Conservation (phyloP, 2,888 invertebrate genomes). For the Perdita meconis region DNA sequence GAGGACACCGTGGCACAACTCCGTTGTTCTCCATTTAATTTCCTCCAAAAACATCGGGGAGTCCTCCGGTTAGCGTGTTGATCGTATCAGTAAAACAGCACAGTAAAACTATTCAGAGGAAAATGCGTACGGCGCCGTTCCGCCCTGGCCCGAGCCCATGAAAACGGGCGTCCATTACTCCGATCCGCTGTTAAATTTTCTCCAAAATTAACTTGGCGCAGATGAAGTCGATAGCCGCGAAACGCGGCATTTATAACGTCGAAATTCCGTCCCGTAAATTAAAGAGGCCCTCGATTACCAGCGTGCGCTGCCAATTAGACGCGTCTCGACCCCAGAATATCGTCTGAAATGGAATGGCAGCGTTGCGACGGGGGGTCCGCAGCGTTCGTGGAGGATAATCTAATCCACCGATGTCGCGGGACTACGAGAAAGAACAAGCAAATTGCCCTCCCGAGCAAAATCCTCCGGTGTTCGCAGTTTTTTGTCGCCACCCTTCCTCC, state of each 20-base stretch:
- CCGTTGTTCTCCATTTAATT: slow-evolving; percentile 53
- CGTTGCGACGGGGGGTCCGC: background rate
- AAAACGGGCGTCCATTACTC: slow-evolving; percentile 23
- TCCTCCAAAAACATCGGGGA: slow-evolving; percentile 43
- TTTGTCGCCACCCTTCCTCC: slow-evolving; percentile 9
- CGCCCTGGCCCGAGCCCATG: background rate
- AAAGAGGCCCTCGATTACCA: slow-evolving; percentile 20
- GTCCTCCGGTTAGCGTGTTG: slow-evolving; percentile 36
- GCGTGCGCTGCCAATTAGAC: slow-evolving; percentile 34
- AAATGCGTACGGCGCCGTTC: slow-evolving; percentile 25
- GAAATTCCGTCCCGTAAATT: slow-evolving; percentile 28
- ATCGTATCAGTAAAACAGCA: slow-evolving; percentile 47
- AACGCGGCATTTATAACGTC: slow-evolving; percentile 2
- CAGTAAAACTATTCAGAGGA: slow-evolving; percentile 39
- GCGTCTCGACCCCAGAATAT: background rate
- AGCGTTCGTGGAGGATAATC: slow-evolving; percentile 17
- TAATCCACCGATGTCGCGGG: slow-evolving; percentile 18
- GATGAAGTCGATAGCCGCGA: slow-evolving; percentile 24
- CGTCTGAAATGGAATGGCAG: background rate
- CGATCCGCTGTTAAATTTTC: slow-evolving; percentile 48
- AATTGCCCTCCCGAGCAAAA: slow-evolving; percentile 14
- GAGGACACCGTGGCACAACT: background rate
- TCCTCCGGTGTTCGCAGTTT: slow-evolving; percentile 27
- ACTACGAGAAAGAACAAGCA: slow-evolving; percentile 30
- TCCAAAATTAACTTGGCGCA: slow-evolving; percentile 31